Evolutionary conservation across 2,797 vertebrate genomes (phyloP).

Genomic region (Coregonus suidteri): DNA sequence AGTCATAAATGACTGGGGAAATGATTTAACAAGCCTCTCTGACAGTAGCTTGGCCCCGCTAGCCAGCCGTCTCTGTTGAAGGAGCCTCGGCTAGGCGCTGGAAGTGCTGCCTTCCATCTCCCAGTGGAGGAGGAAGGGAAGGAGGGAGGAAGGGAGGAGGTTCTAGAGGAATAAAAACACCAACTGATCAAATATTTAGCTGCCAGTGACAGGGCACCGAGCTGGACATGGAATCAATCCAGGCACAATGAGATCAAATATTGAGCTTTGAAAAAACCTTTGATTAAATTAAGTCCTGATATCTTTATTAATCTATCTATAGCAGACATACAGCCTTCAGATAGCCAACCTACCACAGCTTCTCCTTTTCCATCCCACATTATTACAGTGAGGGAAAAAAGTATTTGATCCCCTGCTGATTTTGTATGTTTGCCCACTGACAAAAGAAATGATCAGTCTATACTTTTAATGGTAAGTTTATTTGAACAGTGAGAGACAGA

Average conservation of each 20-base stretch:
- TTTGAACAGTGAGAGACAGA: too few relatives aligned
- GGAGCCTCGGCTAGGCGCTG: constrained; percentile 9
- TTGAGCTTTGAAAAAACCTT: background rate
- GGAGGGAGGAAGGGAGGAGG: constrained; percentile 8
- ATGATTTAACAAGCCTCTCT: background rate
- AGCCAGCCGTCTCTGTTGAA: background rate
- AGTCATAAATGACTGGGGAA: constrained; percentile 37
- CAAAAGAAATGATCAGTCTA: too few relatives aligned
- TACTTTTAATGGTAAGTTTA: too few relatives aligned
- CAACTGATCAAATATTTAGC: constrained; percentile 44
- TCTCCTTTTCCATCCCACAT: background rate
- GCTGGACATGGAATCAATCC: constrained; percentile 16
- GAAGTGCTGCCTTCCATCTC: constrained; percentile 26
- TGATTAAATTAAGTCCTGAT: background rate
- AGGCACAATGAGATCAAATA: constrained; percentile 24
- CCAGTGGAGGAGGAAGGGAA: constrained; percentile 16
- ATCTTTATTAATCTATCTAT: background rate
- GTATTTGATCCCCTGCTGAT: too few relatives aligned
- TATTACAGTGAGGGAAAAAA: too few relatives aligned
- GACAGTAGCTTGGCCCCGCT: background rate
- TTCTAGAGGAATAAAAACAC: background rate
- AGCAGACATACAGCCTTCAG: background rate
- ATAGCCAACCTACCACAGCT: background rate
- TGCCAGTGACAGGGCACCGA: background rate
- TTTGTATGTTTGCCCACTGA: too few relatives aligned